These are phyloP conservation scores for Perognathus longimembris DNA, from an alignment of 2,113 vertebrate species.

Conservation along the genomic window DNA sequence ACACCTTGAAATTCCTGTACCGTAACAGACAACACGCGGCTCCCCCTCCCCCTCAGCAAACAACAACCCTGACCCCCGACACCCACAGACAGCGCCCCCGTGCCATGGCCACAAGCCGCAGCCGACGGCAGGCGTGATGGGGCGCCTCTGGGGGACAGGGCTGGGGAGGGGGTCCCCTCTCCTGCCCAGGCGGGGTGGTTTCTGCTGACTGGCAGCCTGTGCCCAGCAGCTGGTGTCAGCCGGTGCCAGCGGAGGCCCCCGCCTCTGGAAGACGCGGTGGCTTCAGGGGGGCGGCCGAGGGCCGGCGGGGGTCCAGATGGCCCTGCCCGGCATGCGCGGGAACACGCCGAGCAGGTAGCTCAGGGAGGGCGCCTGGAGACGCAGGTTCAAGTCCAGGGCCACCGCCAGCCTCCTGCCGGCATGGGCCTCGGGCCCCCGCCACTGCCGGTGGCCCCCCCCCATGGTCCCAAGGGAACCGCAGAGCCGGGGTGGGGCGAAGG, in stretches of 20 bases:
- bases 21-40: not conserved
- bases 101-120: too few relatives aligned
- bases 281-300: constrained; percentile 52
- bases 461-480: not conserved
- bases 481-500: not conserved
- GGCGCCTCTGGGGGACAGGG: not conserved
- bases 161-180: too few relatives aligned
- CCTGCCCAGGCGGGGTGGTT: not conserved
- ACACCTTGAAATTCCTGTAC: not conserved
- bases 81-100: too few relatives aligned
- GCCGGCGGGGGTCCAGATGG: not conserved
- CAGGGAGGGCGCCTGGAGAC: not conserved
- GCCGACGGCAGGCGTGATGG: too few relatives aligned
- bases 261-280: constrained; percentile 51
- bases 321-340: not conserved
- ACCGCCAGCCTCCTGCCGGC: too few relatives aligned
- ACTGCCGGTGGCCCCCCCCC: not conserved
- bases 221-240: constrained; percentile 66
- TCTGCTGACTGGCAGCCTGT: constrained; percentile 74
- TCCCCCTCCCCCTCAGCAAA: not conserved
- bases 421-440: too few relatives aligned
- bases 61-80: not conserved
- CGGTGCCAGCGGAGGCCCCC: constrained; percentile 81
- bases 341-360: fast-evolving
- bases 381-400: not conserved